A percentile compares a stretch with the other conserved stretches of the same genome.
phyloP scores from a whole-genome alignment of 2,113 vertebrate species.

The Bucco capensis region DNA sequence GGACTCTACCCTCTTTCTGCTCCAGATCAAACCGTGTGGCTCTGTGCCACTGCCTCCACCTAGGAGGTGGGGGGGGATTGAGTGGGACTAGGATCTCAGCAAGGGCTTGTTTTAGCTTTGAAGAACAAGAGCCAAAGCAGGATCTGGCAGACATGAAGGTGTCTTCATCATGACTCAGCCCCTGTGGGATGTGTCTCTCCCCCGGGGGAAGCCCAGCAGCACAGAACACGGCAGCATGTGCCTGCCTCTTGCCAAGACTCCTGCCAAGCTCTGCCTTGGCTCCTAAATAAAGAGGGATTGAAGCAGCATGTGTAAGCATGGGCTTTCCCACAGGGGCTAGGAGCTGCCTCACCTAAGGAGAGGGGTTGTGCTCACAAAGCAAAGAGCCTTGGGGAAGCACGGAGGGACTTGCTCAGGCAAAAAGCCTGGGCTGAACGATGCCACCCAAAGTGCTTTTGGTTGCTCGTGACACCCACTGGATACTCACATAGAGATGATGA shows the following conservation, averaged over 20 bases:
- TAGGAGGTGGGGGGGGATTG: fast-evolving
- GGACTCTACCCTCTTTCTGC: not conserved
- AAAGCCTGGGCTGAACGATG: not conserved
- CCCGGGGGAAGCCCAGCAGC: not conserved
- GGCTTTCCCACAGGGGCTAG: not conserved
- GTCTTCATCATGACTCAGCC: not conserved
- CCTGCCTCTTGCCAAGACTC: not conserved
- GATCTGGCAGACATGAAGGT: not conserved
- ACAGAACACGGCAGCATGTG: fast-evolving
- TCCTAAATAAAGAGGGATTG: not conserved
- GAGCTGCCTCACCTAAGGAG: not conserved
- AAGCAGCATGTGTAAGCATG: not conserved
- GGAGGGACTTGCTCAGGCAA: not conserved
- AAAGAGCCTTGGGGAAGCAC: not conserved
- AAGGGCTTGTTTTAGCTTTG: not conserved
- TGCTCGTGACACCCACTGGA: not conserved
- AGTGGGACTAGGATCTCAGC: not conserved
- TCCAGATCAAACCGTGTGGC: not conserved
- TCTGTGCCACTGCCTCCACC: not conserved
- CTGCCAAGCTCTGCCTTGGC: not conserved
- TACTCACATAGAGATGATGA: not conserved
- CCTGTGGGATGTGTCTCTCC: not conserved
- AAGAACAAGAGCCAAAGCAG: not conserved
- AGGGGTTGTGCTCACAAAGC: not conserved
- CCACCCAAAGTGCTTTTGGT: not conserved